Evolutionary conservation across 2,888 invertebrate genomes (phyloP).

Genomic region (Eudemis profundana): DNA sequence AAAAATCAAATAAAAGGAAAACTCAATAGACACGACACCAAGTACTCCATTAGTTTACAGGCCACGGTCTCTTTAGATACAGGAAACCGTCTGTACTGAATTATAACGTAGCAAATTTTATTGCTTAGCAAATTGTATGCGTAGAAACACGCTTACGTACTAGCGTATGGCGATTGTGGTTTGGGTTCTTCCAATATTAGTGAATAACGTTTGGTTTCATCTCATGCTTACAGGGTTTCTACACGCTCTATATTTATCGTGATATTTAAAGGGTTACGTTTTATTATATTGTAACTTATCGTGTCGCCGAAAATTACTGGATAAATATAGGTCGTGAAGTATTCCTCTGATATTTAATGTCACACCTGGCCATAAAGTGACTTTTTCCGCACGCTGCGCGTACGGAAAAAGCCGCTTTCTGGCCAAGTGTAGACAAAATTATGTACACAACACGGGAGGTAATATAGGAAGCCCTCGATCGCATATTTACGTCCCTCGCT

Average conservation of each 20-base stretch:
- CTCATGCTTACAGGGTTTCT: background rate
- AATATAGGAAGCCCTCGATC: too few species aligned
- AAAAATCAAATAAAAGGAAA: conserved; percentile 90
- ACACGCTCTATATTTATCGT: background rate
- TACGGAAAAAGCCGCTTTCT: too few species aligned
- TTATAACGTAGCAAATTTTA: conserved; percentile 20
- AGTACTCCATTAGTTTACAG: conserved; percentile 18
- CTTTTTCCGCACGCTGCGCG: too few species aligned
- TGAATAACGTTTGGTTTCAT: conserved; percentile 7
- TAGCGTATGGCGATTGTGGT: conserved; percentile 21
- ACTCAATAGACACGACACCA: conserved; percentile 69
- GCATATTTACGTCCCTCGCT: conserved; percentile 1
- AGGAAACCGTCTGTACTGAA: conserved; percentile 30
- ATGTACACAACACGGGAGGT: too few species aligned
- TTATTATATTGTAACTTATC: too few species aligned
- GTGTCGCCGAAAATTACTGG: too few species aligned
- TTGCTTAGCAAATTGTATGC: conserved; percentile 24
- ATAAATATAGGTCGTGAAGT: too few species aligned
- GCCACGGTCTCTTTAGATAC: conserved; percentile 22
- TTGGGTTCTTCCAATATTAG: conserved; percentile 38
- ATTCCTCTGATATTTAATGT: too few species aligned
- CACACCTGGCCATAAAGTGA: too few species aligned
- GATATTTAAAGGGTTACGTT: too few species aligned
- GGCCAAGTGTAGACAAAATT: too few species aligned
- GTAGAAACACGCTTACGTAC: conserved; percentile 22